phyloP scores from a whole-genome alignment of 2,797 vertebrate species.

The Nannoperca obscura region DNA sequence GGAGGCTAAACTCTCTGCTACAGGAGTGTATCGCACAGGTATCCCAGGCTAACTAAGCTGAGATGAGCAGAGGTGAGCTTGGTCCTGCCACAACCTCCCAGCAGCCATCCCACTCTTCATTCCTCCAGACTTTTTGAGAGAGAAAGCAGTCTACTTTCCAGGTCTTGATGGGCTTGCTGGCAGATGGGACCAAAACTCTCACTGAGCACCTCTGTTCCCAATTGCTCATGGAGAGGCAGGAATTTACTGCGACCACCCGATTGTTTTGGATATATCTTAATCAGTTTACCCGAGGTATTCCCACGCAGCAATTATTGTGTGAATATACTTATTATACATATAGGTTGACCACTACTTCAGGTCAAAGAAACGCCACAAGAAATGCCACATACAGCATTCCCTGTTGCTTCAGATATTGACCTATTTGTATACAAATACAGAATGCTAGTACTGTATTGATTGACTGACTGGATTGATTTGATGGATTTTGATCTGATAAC shows the following conservation, averaged over 20 bases:
- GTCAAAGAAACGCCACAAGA: constrained; percentile 34
- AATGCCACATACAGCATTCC: constrained; percentile 22
- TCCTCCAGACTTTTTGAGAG: constrained; percentile 43
- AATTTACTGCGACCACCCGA: constrained; percentile 61
- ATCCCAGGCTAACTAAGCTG: constrained; percentile 13
- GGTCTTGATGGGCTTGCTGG: constrained; percentile 71
- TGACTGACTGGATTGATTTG: no score
- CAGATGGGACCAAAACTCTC: constrained; percentile 62
- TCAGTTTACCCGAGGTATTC: constrained; percentile 64
- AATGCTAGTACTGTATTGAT: background rate
- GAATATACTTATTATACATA: constrained; percentile 57
- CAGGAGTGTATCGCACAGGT: background rate
- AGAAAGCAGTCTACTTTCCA: constrained; percentile 60
- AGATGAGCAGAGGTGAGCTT: constrained; percentile 36
- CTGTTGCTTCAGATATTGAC: constrained; percentile 30
- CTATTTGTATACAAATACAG: constrained; percentile 5
- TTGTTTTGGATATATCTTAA: constrained; percentile 65
- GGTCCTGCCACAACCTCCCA: constrained; percentile 44
- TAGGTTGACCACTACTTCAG: constrained; percentile 25
- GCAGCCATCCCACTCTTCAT: constrained; percentile 33
- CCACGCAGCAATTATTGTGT: constrained; percentile 60
- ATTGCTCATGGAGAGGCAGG: constrained; percentile 50
- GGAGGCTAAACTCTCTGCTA: background rate
- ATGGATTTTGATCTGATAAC: background rate
- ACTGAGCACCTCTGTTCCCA: constrained; percentile 74